These are phyloP conservation scores for Lepidurus apus DNA, from an alignment of 1,140 invertebrate genomes.

Conservation along the genomic window DNA sequence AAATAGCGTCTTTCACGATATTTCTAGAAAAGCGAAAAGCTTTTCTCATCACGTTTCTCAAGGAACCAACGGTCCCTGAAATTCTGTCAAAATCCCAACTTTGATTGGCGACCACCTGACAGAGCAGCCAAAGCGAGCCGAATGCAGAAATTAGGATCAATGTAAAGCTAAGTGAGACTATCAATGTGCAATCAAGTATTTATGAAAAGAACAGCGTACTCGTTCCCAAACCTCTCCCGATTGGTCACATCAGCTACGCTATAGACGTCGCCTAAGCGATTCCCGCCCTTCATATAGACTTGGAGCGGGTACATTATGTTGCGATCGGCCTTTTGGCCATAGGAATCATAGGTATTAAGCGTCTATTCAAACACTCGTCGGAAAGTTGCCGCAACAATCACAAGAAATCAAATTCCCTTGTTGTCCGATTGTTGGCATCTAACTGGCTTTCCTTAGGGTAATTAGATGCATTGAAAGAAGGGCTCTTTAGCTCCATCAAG, in stretches of 20 bases:
- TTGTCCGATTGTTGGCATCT: neutral
- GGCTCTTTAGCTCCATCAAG: neutral
- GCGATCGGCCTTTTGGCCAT: neutral
- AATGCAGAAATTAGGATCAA: neutral
- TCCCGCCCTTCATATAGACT: too few relatives aligned
- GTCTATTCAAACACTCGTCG: neutral
- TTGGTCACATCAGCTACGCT: neutral
- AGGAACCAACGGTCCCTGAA: neutral
- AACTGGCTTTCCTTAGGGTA: neutral
- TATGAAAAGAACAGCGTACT: neutral
- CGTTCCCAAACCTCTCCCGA: neutral
- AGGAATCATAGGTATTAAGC: neutral
- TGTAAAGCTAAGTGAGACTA: neutral
- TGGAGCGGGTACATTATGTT: too few relatives aligned
- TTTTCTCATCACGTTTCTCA: neutral
- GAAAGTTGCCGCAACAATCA: neutral
- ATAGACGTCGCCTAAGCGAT: too few relatives aligned
- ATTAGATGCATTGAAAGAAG: constrained; percentile 8
- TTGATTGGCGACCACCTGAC: constrained; percentile 20
- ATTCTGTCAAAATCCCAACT: neutral
- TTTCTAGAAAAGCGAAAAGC: neutral
- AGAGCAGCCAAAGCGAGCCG: neutral
- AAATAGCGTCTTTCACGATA: neutral
- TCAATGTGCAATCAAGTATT: constrained; percentile 13
- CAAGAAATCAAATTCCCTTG: neutral